These are phyloP conservation scores for Sylvia borin DNA, from an alignment of 2,797 vertebrate genomes.

Conservation along the genomic window DNA sequence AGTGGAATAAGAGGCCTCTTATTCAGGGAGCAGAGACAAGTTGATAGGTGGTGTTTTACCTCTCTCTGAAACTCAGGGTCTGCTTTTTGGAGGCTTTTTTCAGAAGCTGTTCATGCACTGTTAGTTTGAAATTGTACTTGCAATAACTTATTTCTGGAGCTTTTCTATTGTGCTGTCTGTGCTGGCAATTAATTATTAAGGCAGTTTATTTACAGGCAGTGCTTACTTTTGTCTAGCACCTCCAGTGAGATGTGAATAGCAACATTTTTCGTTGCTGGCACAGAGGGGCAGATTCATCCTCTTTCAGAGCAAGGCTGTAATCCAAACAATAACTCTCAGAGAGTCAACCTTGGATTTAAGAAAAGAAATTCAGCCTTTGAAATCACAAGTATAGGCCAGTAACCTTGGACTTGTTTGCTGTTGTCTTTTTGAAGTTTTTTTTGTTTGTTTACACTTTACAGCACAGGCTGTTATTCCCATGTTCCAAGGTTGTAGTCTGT, in stretches of 20 bases:
- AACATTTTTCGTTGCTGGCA: background rate
- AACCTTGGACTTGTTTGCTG: background rate
- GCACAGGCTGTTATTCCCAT: background rate
- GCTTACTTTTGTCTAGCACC: constrained; percentile 24
- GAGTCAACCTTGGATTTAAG: background rate
- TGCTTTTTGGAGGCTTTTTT: background rate
- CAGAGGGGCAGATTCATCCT: background rate
- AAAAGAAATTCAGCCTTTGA: background rate
- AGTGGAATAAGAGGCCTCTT: background rate
- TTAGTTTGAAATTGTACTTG: constrained; percentile 1
- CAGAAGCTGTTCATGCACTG: background rate
- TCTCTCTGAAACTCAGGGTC: background rate
- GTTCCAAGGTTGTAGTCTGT: background rate
- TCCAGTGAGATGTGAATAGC: constrained; percentile 34
- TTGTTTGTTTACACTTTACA: background rate
- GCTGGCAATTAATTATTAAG: constrained; percentile 47
- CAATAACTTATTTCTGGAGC: constrained; percentile 5
- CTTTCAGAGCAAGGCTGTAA: background rate
- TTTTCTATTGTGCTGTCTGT: constrained; percentile 11
- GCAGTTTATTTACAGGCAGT: constrained; percentile 35
- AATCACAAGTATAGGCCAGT: background rate
- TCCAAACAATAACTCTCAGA: constrained; percentile 26
- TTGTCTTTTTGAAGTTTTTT: background rate
- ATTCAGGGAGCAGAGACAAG: background rate
- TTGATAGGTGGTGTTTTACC: background rate